Evolutionary conservation across 23 tunicate genomes (phyloP).

Genomic region (Ascidia mentula): DNA sequence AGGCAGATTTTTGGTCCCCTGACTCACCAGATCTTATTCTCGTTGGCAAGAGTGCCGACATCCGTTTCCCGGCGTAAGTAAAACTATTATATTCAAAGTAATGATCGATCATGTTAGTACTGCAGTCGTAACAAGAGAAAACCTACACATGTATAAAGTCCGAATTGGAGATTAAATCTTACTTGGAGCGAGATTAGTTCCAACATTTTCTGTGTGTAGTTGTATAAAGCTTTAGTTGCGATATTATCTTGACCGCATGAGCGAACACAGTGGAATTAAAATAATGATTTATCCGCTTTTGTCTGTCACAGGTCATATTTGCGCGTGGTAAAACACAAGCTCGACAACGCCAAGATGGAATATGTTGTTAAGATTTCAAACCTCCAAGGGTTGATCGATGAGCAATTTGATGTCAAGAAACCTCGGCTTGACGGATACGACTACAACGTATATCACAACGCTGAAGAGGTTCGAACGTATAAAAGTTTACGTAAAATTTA

Average conservation of each 20-base stretch:
- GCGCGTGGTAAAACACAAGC: conserved; percentile 31
- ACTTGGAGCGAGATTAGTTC: too few relatives aligned
- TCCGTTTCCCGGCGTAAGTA: background rate
- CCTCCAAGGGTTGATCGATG: conserved; percentile 41
- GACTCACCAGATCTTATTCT: background rate
- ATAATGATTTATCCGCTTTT: background rate
- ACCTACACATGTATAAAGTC: too few relatives aligned
- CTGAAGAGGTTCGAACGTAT: conserved; percentile 38
- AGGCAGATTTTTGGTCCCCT: background rate
- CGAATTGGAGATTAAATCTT: too few relatives aligned
- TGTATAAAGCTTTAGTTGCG: too few relatives aligned
- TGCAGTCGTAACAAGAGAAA: too few relatives aligned
- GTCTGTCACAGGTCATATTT: conserved; percentile 24
- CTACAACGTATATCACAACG: conserved; percentile 78
- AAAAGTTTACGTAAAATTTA: background rate
- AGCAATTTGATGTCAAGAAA: conserved; percentile 41
- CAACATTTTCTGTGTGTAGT: too few relatives aligned
- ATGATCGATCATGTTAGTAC: too few relatives aligned
- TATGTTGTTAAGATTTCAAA: conserved; percentile 55
- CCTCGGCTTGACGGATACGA: conserved; percentile 22
- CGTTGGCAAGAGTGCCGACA: background rate
- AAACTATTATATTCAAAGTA: too few relatives aligned
- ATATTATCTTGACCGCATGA: too few relatives aligned
- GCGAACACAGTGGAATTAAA: too few relatives aligned
- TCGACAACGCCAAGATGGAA: conserved; percentile 18